Base-by-base conservation (phyloP, 2,888 invertebrate genomes). In the Cerceris ruficornis region DNA sequence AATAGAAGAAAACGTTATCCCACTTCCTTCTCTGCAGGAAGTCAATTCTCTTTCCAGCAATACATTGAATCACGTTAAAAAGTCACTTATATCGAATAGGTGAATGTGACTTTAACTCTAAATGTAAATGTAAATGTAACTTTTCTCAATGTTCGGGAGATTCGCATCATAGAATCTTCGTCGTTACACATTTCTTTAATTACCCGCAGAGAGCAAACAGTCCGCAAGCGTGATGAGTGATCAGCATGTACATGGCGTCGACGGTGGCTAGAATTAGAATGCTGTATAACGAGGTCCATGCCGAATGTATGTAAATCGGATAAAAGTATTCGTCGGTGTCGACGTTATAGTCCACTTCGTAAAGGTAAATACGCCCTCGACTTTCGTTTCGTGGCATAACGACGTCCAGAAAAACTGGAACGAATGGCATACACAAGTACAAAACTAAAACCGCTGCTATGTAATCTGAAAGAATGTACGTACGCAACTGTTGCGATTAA, bases 121-220 rank as follows among this genome's bases (percentile, higher is more conserved):
- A n/a, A n/a, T n/a, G n/a, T n/a, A n/a, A n/a, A n/a, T n/a, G n/a
- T n/a, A n/a, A n/a, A n/a, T n/a, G n/a, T n/a, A n/a, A n/a, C n/a
- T n/a, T n/a, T n/a, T n/a, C n/a, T n/a, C n/a, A n/a, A n/a, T n/a
- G n/a, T n/a, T n/a, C n/a, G n/a, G n/a, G n/a, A n/a, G n/a, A n/a
- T n/a, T n/a, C n/a, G n/a, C n/a, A n/a, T n/a, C n/a, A n/a, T n/a
- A n/a, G n/a, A n/a, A 28, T 28, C 28, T 28, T 28, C 28, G 4
- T 28, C 28, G 28, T 28, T 28, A 28, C 28, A 28, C 28, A 28
- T 28, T 28, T 28, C 28, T 13, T 41, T n/a, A 62, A 49, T 55
- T 41, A 73, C 75, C 72, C 72, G 7, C 71, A 75, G 9, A 66
- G 2, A 6, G 60, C 59, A 43, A 75, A 81, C 42, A 81, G 55